Evolutionary conservation across 2,113 vertebrate species (phyloP).

Genomic region (Rousettus leschenaultii): DNA sequence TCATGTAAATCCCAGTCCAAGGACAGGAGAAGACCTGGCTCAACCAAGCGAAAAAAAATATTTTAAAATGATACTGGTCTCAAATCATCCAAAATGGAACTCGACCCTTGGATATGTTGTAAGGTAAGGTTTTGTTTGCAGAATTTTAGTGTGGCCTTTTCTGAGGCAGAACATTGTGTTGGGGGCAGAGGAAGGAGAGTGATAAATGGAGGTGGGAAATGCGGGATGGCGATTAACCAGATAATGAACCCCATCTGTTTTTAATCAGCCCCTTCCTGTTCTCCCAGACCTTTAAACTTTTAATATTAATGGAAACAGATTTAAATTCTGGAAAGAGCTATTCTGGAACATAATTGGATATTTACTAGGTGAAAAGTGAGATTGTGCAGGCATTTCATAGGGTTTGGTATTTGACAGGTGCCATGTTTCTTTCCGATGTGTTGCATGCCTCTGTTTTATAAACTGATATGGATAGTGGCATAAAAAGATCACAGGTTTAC

Average conservation of each 20-base stretch:
- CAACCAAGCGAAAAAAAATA: not conserved
- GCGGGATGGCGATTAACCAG: conserved; percentile 83
- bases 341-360: conserved; percentile 84
- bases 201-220: conserved; percentile 58
- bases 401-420: conserved; percentile 85
- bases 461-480: conserved; percentile 79
- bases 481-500: conserved; percentile 73
- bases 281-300: conserved; percentile 82
- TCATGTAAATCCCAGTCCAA: too few species aligned
- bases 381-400: conserved; percentile 83
- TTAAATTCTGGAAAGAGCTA: conserved; percentile 82
- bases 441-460: conserved; percentile 83
- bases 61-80: conserved; percentile 65
- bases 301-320: conserved; percentile 87
- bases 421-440: conserved; percentile 85
- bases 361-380: conserved; percentile 89
- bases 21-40: too few species aligned
- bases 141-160: conserved; percentile 78
- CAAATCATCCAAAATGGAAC: conserved; percentile 32
- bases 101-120: conserved; percentile 72
- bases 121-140: conserved; percentile 79
- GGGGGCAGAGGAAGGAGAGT: not conserved
- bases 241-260: conserved; percentile 86
- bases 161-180: conserved; percentile 69
- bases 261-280: conserved; percentile 86